phyloP scores from a whole-genome alignment of 2,113 vertebrate species.

The Columba livia region DNA sequence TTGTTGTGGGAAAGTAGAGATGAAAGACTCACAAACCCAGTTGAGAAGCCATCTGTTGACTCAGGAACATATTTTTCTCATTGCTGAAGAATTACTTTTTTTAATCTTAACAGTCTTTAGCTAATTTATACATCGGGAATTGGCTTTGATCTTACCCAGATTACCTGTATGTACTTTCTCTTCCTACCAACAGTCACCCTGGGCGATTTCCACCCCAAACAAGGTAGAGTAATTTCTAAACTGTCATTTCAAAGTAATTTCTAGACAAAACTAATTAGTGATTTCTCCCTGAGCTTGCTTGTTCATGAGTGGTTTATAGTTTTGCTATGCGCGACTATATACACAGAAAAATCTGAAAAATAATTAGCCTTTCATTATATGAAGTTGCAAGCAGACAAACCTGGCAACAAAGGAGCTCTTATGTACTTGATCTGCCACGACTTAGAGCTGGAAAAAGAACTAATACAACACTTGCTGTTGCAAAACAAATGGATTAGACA shows the following conservation, averaged over 20 bases:
- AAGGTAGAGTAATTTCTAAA: background rate
- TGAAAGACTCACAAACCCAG: background rate
- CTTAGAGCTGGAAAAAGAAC: background rate
- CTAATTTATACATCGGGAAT: background rate
- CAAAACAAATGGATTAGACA: background rate
- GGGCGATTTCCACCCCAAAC: background rate
- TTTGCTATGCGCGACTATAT: background rate
- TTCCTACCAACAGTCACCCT: background rate
- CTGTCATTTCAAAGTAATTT: background rate
- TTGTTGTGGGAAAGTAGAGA: background rate
- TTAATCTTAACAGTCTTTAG: background rate
- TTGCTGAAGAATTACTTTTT: background rate
- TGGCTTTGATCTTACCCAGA: background rate
- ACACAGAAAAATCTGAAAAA: background rate
- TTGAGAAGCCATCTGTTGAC: background rate
- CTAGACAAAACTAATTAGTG: background rate
- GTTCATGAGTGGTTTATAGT: background rate
- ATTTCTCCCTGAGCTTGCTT: background rate
- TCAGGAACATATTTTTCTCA: background rate
- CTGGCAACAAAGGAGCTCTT: background rate
- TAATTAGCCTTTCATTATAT: background rate
- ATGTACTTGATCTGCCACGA: accelerated
- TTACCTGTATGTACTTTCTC: background rate
- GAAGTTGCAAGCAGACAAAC: background rate
- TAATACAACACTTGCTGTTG: background rate